Conservation (phyloP, 2,888 invertebrate genomes). For the Spodoptera littoralis region DNA sequence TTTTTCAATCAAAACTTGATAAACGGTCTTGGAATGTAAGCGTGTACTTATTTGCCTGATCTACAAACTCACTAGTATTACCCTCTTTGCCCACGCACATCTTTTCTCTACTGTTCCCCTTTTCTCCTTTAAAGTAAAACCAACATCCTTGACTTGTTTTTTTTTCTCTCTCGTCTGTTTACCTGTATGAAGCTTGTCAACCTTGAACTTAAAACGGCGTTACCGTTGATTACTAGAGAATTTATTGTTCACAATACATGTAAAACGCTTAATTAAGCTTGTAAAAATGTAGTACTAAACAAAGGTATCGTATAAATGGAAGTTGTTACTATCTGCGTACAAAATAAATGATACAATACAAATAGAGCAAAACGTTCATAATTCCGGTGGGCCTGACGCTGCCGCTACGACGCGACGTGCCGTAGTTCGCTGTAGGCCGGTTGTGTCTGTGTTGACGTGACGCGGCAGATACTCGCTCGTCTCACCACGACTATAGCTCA, state of each 20-base stretch:
- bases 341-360: slow-evolving; percentile 43
- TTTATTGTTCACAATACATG: slow-evolving; percentile 16
- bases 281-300: slow-evolving; percentile 26
- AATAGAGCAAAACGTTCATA: slow-evolving; percentile 60
- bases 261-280: slow-evolving; percentile 18
- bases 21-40: too few relatives aligned
- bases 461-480: slow-evolving; percentile 61
- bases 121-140: neutral
- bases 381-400: slow-evolving; percentile 40
- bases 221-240: slow-evolving; percentile 12
- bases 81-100: neutral
- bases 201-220: slow-evolving; percentile 47
- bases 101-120: neutral
- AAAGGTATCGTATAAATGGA: slow-evolving; percentile 24
- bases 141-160: slow-evolving; percentile 16
- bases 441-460: slow-evolving; percentile 65
- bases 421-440: slow-evolving; percentile 45
- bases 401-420: slow-evolving; percentile 31
- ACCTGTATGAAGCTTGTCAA: slow-evolving; percentile 36
- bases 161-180: slow-evolving; percentile 18
- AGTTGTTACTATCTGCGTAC: slow-evolving; percentile 44
- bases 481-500: slow-evolving; percentile 63
- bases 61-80: too few relatives aligned
- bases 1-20: too few relatives aligned
- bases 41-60: too few relatives aligned